phyloP scores from a whole-genome alignment of 2,888 invertebrate species.

The Tholera decimalis region DNA sequence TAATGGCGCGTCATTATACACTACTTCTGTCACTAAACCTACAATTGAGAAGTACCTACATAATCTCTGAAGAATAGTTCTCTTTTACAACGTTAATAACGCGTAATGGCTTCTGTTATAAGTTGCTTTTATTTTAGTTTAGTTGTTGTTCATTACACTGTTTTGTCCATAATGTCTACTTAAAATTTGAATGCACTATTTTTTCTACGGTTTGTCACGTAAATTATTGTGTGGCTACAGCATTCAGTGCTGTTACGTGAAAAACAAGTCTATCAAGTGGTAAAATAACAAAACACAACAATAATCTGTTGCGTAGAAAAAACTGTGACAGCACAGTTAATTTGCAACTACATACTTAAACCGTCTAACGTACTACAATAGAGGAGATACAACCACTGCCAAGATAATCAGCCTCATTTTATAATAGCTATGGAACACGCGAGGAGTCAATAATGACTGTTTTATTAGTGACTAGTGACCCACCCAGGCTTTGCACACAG shows the following conservation, averaged over 20 bases:
- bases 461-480: conserved; percentile 28
- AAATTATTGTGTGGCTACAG: too few relatives aligned
- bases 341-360: conserved; percentile 30
- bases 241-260: not conserved
- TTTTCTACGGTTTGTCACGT: not conserved
- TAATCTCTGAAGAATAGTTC: conserved; percentile 39
- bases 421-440: conserved; percentile 70
- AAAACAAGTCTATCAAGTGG: not conserved
- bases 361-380: conserved; percentile 21
- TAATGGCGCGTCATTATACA: conserved; percentile 28
- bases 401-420: conserved; percentile 55
- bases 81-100: conserved; percentile 30
- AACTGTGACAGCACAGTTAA: conserved; percentile 13
- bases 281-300: conserved; percentile 6
- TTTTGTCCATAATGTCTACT: not conserved
- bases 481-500: not conserved
- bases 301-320: conserved; percentile 25
- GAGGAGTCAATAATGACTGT: conserved; percentile 73
- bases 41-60: conserved; percentile 31
- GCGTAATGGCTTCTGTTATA: conserved; percentile 2
- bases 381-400: conserved; percentile 21
- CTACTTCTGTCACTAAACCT: conserved; percentile 25
- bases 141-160: not conserved
- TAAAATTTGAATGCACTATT: not conserved
- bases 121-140: conserved; percentile 21